Evolutionary conservation across 2,888 invertebrate genomes (phyloP).

Genomic region (Drosophila pegasa): DNA sequence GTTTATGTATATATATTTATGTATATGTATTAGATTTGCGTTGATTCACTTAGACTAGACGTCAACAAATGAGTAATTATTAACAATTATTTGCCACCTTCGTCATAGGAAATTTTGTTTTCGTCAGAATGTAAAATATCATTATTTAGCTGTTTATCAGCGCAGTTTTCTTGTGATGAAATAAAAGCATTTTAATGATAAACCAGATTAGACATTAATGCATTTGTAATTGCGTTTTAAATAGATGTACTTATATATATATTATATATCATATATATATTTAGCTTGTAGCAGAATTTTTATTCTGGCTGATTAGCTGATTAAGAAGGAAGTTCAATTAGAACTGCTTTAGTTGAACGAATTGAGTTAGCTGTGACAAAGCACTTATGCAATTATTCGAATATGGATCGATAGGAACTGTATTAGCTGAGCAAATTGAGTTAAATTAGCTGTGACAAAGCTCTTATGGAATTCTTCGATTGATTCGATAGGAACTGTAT

Average conservation of each 20-base stretch:
- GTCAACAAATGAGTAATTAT: constrained; percentile 41
- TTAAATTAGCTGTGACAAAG: too few relatives aligned
- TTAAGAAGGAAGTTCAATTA: background rate
- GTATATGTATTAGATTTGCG: background rate
- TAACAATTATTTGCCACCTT: constrained; percentile 15
- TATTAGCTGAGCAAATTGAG: too few relatives aligned
- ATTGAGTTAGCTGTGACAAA: background rate
- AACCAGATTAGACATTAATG: constrained; percentile 3
- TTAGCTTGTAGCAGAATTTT: background rate
- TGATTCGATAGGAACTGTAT: too few relatives aligned
- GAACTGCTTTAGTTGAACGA: background rate
- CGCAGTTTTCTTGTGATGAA: constrained; percentile 7
- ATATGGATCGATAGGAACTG: too few relatives aligned
- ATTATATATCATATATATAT: background rate
- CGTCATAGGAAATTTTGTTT: constrained; percentile 17
- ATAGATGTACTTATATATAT: background rate
- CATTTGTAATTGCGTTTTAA: constrained; percentile 6
- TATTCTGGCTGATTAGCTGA: background rate
- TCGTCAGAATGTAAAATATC: background rate
- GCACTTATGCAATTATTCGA: too few relatives aligned
- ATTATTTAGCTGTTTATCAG: constrained; percentile 23
- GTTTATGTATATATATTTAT: background rate
- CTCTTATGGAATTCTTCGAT: too few relatives aligned
- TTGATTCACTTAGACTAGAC: constrained; percentile 6
- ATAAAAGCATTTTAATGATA: constrained; percentile 16